Base-by-base conservation (phyloP, 2,888 invertebrate genomes). In the Stenotaenia linearis region DNA sequence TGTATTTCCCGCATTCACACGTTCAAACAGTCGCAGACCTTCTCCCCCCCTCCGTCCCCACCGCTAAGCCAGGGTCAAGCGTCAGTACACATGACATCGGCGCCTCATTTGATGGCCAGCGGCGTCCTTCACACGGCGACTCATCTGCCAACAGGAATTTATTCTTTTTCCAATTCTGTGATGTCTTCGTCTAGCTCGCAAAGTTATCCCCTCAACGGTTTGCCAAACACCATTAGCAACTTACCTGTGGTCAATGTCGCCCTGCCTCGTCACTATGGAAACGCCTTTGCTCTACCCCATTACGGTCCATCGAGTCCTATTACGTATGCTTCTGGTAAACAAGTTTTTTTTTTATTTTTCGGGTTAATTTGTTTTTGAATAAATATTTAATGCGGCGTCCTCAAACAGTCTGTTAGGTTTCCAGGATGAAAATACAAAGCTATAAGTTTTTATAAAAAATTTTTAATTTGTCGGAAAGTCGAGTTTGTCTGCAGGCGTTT, bases 1-100 rank as follows among this genome's bases (percentile, higher is more conserved):
- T 81, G 81, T 50, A 80, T 81, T 30, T 81, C 81, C 5, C 75
- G 81, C 5, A 76, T 81, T 32, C 81, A 81, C n/a, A 81, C 81
- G 23, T 81, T 80, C 69, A 81, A 80, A 56, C 81, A 80, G 79
- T 32, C 21, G 12, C 79, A 61, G n/a, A 56, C 78, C 5, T 78
- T 74, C 21, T 81, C 80, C 30, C 79, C 80, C 12, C 80, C 79
- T n/a, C 79, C 61, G 25, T 40, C 77, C 15, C 77, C 76, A 18
- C 40, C 77, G 9, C 77, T 79, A 5, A 69, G 74, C 30, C 77
- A 75, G 61, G 74, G 79, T 7, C 78, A 78, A 37, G 32, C 78
- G 32, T 45, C 80, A 50, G 69, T 77, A 9, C 81, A 78, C 28
- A 30, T 78, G 23, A 78, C 74, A 18, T 79, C 80, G 5, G 56